These are phyloP conservation scores for Epinephelus coioides DNA, from an alignment of 2,797 vertebrate genomes.

Conservation along the genomic window DNA sequence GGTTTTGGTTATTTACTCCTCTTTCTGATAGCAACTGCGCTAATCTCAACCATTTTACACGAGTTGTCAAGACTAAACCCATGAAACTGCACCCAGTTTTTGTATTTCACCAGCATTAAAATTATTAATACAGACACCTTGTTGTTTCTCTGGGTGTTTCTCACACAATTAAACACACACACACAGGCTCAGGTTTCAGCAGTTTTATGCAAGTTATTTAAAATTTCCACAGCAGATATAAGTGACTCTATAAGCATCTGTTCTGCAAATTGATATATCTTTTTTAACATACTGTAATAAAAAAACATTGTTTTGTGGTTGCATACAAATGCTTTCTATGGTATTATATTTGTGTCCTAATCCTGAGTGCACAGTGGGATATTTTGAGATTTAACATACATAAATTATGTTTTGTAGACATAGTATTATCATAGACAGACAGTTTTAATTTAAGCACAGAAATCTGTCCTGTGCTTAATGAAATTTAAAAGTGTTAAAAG, in stretches of 20 bases:
- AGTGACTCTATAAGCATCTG: slow-evolving; percentile 15
- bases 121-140: slow-evolving; percentile 29
- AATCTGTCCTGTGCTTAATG: no score
- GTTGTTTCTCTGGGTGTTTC: not conserved
- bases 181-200: not conserved
- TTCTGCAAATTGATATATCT: not conserved
- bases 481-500: no score
- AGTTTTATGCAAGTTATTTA: slow-evolving; percentile 11
- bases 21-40: slow-evolving; percentile 37
- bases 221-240: slow-evolving; percentile 12
- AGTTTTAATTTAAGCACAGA: not conserved
- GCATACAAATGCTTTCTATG: not conserved
- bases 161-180: no score
- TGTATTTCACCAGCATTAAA: slow-evolving; percentile 77
- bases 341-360: not conserved
- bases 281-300: not conserved
- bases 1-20: slow-evolving; percentile 15
- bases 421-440: not conserved
- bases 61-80: slow-evolving; percentile 28
- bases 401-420: not conserved
- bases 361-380: not conserved
- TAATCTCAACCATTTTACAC: not conserved
- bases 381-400: not conserved
- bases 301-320: slow-evolving; percentile 16
- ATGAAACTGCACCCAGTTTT: slow-evolving; percentile 47